phyloP scores from a whole-genome alignment of 2,888 invertebrate species.

The Leptarthrus brevirostris region DNA sequence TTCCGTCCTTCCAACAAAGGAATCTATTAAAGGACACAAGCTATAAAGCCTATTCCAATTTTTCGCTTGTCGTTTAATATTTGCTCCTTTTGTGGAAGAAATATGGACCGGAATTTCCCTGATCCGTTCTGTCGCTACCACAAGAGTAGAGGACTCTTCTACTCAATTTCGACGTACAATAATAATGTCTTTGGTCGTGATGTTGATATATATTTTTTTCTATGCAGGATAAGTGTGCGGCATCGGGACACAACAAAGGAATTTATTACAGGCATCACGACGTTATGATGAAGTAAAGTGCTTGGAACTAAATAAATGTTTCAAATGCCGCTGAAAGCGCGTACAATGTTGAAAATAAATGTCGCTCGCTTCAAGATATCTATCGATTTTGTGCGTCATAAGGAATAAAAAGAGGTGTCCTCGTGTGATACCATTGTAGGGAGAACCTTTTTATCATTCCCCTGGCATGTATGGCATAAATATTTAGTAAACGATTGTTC shows the following conservation, averaged over 20 bases:
- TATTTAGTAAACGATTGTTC: slow-evolving; percentile 28
- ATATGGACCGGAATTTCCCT: slow-evolving; percentile 18
- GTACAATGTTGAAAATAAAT: background rate
- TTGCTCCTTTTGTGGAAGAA: slow-evolving; percentile 29
- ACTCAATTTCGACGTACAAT: background rate
- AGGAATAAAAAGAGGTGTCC: background rate
- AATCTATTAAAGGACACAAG: background rate
- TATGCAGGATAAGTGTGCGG: background rate
- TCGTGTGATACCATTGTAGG: background rate
- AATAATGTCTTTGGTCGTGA: slow-evolving; percentile 16
- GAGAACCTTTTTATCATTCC: slow-evolving; percentile 12
- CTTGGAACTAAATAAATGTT: slow-evolving; percentile 34
- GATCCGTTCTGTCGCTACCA: background rate
- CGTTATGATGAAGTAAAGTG: slow-evolving; percentile 34
- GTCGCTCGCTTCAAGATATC: background rate
- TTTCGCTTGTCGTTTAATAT: slow-evolving; percentile 35
- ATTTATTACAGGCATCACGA: slow-evolving; percentile 19
- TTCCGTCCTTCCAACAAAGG: slow-evolving; percentile 9
- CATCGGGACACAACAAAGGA: slow-evolving; percentile 21
- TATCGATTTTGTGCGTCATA: background rate
- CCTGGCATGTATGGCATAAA: slow-evolving; percentile 20
- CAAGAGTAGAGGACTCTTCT: background rate
- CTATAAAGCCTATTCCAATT: slow-evolving; percentile 8
- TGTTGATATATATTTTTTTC: background rate
- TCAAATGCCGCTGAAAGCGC: background rate